Evolutionary conservation across 2,888 invertebrate species (phyloP).

Genomic region (Aethes cnicana): DNA sequence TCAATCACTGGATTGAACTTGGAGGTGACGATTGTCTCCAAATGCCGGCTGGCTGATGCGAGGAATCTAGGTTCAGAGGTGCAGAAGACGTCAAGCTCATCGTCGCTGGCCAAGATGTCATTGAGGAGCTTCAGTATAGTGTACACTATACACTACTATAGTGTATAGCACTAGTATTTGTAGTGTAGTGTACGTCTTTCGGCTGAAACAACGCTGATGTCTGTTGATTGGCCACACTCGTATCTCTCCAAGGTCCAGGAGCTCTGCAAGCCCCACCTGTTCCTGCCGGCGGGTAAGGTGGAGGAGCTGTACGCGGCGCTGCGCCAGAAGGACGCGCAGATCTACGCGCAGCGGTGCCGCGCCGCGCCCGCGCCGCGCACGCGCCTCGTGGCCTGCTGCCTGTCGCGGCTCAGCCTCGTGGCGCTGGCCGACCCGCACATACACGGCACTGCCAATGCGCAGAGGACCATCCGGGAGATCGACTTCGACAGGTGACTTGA

Average conservation of each 20-base stretch:
- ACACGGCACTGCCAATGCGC: slow-evolving; percentile 90
- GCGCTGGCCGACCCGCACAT: slow-evolving; percentile 93
- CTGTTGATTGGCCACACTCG: too few species aligned
- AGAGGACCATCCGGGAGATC: slow-evolving; percentile 88
- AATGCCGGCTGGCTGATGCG: too few species aligned
- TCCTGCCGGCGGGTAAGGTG: slow-evolving; percentile 92
- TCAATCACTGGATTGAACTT: too few species aligned
- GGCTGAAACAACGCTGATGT: too few species aligned
- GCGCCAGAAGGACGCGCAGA: slow-evolving; percentile 95
- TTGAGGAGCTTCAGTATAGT: too few species aligned
- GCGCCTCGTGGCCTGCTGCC: slow-evolving; percentile 92
- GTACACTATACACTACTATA: too few species aligned
- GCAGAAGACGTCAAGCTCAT: too few species aligned
- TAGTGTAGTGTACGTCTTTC: too few species aligned
- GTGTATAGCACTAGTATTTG: too few species aligned
- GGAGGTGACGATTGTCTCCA: too few species aligned
- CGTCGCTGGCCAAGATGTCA: too few species aligned
- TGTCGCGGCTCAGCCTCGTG: slow-evolving; percentile 85
- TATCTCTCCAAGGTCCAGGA: slow-evolving; percentile 82
- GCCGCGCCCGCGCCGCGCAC: slow-evolving; percentile 85
- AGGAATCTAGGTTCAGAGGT: too few species aligned
- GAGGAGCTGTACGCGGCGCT: slow-evolving; percentile 94
- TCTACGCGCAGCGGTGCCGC: slow-evolving; percentile 90
- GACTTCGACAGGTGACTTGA: slow-evolving; percentile 87
- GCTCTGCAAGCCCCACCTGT: slow-evolving; percentile 90